phyloP scores from a whole-genome alignment of 2,888 invertebrate genomes.

The Sphaeridia pumilis region DNA sequence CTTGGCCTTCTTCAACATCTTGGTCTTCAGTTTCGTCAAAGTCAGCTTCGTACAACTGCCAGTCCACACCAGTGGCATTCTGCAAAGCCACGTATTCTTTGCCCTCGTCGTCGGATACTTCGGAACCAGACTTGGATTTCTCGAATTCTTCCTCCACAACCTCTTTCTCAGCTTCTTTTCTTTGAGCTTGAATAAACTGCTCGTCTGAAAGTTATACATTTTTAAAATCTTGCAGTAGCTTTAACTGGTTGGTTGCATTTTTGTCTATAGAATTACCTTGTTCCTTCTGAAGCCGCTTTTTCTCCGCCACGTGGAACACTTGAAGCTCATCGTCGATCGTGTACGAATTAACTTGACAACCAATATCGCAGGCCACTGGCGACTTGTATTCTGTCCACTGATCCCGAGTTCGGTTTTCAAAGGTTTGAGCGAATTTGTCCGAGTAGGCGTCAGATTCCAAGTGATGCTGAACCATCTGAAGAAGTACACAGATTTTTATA shows the following conservation, averaged over 20 bases:
- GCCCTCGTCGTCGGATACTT: constrained; percentile 20
- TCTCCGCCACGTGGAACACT: constrained; percentile 22
- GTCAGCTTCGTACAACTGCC: constrained; percentile 23
- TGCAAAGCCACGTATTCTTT: constrained; percentile 7
- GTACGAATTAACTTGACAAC: constrained; percentile 14
- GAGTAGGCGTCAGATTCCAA: constrained; percentile 28
- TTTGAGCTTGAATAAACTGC: not conserved
- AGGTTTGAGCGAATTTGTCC: constrained; percentile 12
- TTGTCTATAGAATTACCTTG: constrained; percentile 19
- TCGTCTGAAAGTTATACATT: constrained; percentile 6
- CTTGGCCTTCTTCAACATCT: constrained; percentile 3
- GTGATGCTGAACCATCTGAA: constrained; percentile 31
- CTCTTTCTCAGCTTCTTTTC: constrained; percentile 4
- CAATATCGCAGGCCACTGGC: constrained; percentile 12
- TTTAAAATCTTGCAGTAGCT: not conserved
- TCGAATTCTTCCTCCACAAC: constrained; percentile 6
- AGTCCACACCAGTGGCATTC: constrained; percentile 16
- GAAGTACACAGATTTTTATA: not conserved
- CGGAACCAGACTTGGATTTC: constrained; percentile 3
- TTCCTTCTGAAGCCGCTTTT: constrained; percentile 17
- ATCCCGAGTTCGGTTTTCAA: constrained; percentile 14
- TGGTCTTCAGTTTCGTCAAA: constrained; percentile 22
- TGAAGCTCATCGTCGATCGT: constrained; percentile 32
- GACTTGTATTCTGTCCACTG: constrained; percentile 18
- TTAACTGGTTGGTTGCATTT: no score